phyloP scores from a whole-genome alignment of 2,113 vertebrate genomes.

The Puntigrus tetrazona region DNA sequence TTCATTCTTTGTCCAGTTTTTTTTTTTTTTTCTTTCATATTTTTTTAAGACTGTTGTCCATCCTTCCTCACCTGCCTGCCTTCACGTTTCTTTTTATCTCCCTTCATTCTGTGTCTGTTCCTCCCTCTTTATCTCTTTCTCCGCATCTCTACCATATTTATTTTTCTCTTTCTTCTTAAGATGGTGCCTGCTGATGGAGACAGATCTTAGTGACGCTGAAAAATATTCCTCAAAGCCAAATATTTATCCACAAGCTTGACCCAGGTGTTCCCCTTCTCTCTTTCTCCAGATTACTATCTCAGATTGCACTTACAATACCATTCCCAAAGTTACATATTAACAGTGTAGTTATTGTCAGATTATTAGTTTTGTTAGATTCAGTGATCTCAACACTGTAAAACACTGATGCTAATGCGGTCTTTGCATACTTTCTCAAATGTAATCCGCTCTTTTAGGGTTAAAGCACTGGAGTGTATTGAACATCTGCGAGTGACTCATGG shows the following conservation, averaged over 20 bases:
- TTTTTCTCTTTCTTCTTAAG: conserved; percentile 73
- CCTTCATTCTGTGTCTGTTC: conserved; percentile 51
- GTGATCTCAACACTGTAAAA: not conserved
- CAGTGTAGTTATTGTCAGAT: not conserved
- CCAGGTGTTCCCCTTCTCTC: conserved; percentile 24
- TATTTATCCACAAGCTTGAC: conserved; percentile 78
- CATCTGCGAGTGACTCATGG: not conserved
- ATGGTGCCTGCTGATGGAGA: conserved; percentile 76
- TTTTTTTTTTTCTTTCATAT: conserved; percentile 24
- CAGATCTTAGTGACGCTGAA: conserved; percentile 65
- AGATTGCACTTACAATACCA: not conserved
- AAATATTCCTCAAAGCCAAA: conserved; percentile 69
- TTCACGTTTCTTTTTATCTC: conserved; percentile 26
- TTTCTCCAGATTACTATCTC: not conserved
- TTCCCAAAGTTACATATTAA: not conserved
- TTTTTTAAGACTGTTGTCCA: not conserved
- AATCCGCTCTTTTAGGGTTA: not conserved
- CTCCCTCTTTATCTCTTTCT: conserved; percentile 50
- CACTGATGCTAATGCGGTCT: not conserved
- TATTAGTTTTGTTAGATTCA: not conserved
- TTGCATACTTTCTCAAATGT: not conserved
- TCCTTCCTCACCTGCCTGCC: not conserved
- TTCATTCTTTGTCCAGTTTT: conserved; percentile 48
- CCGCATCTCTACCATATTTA: conserved; percentile 69
- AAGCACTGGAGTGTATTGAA: not conserved